phyloP scores from a whole-genome alignment of 1,140 invertebrate species.

The Coboldia fuscipes region DNA sequence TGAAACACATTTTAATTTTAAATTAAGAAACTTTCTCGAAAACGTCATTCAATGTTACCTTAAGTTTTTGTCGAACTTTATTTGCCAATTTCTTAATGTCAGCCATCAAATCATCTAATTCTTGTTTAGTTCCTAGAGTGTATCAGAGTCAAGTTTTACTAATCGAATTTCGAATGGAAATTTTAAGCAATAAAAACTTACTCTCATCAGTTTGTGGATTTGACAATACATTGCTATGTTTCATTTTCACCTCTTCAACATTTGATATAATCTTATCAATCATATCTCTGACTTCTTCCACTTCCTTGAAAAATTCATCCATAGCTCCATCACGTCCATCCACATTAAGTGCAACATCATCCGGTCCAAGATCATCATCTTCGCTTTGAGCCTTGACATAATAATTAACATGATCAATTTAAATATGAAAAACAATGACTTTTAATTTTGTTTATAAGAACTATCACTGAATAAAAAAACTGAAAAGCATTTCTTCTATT shows the following conservation, averaged over 20 bases:
- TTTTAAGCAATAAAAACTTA: slow-evolving; percentile 31
- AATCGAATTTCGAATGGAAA: not conserved
- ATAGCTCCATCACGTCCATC: slow-evolving; percentile 79
- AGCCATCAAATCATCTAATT: slow-evolving; percentile 97
- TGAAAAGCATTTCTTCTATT: not conserved
- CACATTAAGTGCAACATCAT: slow-evolving; percentile 78
- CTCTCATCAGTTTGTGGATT: slow-evolving; percentile 97
- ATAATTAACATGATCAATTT: not conserved
- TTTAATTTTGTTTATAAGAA: not conserved
- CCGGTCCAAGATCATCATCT: slow-evolving; percentile 77
- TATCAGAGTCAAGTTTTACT: not conserved
- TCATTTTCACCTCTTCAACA: slow-evolving; percentile 99
- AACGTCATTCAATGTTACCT: too few relatives aligned
- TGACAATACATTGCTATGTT: slow-evolving; percentile 95
- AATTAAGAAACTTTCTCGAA: too few relatives aligned
- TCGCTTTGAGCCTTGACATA: slow-evolving; percentile 70
- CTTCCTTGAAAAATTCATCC: slow-evolving; percentile 96
- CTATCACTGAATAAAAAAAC: not conserved
- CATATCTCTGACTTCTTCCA: slow-evolving; percentile 98
- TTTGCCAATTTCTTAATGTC: slow-evolving; percentile 99
- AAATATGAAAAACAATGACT: not conserved
- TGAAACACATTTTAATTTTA: not conserved
- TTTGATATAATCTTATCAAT: slow-evolving; percentile 98
- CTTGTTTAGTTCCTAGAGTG: slow-evolving; percentile 87
- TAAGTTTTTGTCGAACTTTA: slow-evolving; percentile 98